Conservation (phyloP, 2,113 vertebrate genomes). For the Lepisosteus oculatus region DNA sequence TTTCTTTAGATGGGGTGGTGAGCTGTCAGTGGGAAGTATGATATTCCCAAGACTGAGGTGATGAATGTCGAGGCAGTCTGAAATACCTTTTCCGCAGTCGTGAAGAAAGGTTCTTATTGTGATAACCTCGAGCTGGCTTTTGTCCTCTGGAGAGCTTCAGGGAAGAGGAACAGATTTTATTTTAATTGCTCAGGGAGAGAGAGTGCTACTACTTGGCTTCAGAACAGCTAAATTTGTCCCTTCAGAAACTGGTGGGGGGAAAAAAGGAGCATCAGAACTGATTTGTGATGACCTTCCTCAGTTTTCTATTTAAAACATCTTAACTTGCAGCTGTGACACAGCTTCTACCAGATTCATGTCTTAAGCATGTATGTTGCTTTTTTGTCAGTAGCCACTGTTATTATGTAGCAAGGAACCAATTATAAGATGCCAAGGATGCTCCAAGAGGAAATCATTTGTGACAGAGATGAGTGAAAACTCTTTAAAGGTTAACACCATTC, state of each 20-base stretch:
- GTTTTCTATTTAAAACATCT: neutral
- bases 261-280: neutral
- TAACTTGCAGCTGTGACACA: neutral
- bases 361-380: no score
- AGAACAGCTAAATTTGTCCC: neutral
- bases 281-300: neutral
- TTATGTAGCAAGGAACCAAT: no score
- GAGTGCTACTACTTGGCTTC: neutral
- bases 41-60: neutral
- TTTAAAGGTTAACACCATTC: no score
- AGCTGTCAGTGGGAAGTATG: neutral
- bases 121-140: neutral
- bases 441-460: no score
- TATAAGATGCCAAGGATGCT: no score
- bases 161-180: neutral
- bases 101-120: neutral
- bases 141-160: neutral
- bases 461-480: no score
- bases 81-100: neutral
- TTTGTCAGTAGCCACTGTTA: no score
- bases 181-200: slow-evolving; percentile 8
- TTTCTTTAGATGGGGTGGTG: neutral
- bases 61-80: neutral
- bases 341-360: no score
- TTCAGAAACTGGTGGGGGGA: neutral